Base-by-base conservation (phyloP, 2,113 vertebrate species). In the Cettia cetti region DNA sequence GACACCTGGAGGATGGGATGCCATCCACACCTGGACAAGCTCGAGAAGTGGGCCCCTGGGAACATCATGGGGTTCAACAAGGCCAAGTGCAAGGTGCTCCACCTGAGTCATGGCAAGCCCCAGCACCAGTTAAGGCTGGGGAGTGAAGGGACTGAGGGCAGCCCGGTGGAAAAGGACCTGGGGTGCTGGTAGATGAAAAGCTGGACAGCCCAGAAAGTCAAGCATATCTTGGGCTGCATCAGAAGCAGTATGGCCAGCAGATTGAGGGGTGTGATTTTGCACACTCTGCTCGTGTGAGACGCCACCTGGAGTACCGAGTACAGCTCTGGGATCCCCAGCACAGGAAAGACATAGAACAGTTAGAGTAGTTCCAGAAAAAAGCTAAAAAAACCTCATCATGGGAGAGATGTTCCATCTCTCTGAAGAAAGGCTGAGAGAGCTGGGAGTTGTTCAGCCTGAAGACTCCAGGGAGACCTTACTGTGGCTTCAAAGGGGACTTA, bases 31-130 rank as follows among this genome's bases (percentile, higher is more conserved):
- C 21, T 27, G 24, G 24, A 68, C 30, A 54, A 53, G 7, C 23
- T 21, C 0, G 0, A n/a, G 20, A 40, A 70, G 24, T 20, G 28
- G 19, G 23, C 4, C 10, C 28, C 35, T 26, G 39, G 61, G 39
- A 61, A 47, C 13, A 5, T 47, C 8, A 14, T 31, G n/a, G 22
- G 2, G 40, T 40, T 44, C 27, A 65, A 47, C 39, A 82, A 35
- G 11, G 28, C 16, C 39, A 47, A 21, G 14, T 23, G 5, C 54
- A 82, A 61, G 45, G 17, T 54, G n/a, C 54, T 53, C 28, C 24
- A 35, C 13, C n/a, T 18, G 5, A 10, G 33, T 40, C 16, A 23
- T 7, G 13, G 28, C 19, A 59, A 47, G 3, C 5, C 9, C 3
- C 47, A 40, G 20, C 4, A 54, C 3, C 26, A 61, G 35, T 11